phyloP scores from a whole-genome alignment of 1,140 invertebrate species.

The Odontomachus brunneus region DNA sequence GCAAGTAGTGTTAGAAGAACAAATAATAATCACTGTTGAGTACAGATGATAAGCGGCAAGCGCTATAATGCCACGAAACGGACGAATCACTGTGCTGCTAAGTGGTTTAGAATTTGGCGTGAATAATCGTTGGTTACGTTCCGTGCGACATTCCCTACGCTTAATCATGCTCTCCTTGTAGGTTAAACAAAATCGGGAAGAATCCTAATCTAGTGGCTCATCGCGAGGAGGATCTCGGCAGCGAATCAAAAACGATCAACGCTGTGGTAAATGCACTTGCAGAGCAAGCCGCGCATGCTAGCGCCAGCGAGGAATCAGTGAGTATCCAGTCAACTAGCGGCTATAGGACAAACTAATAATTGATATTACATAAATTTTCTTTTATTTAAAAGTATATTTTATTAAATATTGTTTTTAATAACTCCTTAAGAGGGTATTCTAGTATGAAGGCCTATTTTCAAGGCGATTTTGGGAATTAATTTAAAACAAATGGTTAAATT shows the following conservation, averaged over 20 bases:
- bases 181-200: slow-evolving; percentile 99
- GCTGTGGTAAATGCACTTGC: slow-evolving; percentile 96
- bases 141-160: slow-evolving; percentile 85
- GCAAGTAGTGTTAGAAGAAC: slow-evolving; percentile 69
- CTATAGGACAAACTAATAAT: neutral
- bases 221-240: slow-evolving; percentile 94
- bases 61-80: slow-evolving; percentile 53
- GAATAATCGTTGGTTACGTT: slow-evolving; percentile 83
- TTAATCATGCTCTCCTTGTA: slow-evolving; percentile 85
- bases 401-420: too few relatives aligned
- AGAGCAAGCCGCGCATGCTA: slow-evolving; percentile 93
- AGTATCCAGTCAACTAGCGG: slow-evolving; percentile 51
- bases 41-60: slow-evolving; percentile 54
- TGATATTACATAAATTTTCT: neutral
- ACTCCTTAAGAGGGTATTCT: too few relatives aligned
- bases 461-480: too few relatives aligned
- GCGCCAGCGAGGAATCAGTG: slow-evolving; percentile 91
- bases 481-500: too few relatives aligned
- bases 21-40: slow-evolving; percentile 64
- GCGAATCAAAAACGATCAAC: slow-evolving; percentile 95
- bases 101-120: slow-evolving; percentile 81
- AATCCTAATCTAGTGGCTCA: slow-evolving; percentile 98
- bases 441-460: too few relatives aligned
- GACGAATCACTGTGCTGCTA: slow-evolving; percentile 73
- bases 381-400: neutral